Evolutionary conservation across 1,140 invertebrate genomes (phyloP), one percentile per base, ranked within the genome.

Genomic region (Ericerus pela): DNA sequence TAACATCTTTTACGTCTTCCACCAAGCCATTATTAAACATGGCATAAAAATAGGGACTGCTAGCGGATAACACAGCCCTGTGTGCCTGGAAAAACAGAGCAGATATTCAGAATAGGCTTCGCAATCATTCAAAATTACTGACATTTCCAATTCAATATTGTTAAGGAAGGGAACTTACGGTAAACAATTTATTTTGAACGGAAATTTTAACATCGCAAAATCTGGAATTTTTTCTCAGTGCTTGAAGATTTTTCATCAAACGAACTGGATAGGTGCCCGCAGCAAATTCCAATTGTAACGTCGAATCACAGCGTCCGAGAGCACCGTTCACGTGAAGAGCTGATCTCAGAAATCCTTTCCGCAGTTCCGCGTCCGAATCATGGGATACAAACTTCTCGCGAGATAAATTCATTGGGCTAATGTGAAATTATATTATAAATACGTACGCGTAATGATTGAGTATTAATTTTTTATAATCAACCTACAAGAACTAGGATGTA

Each of bases 21-120:
- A 82, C 72, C 60, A 90, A 74, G 18, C 84, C 86, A 33, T 80
- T 79, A 54, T 82, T 85, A 62, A 96, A 96, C 91, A 96, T 95
- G 53, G 90, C 91, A 72, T 91, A 82, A 69, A 96, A 96, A 69
- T 96, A 97, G 54, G 88, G 86, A 72, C 92, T 91, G 54, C 83
- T 85, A 2, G 92, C 88, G 59, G 91, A 87, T 51, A 97, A 70
- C 12, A 97, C 82, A 3, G 88, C 85, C 61, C 87, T 75, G 69
- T 96, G 94, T 26, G 86, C 92, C 76, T 87, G 72, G 55, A 82
- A 79, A 43, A 52, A 53, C n/a, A n/a, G n/a, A n/a, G n/a, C n/a
- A n/a, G n/a, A n/a, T n/a, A n/a, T n/a, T n/a, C n/a, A n/a, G n/a
- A n/a, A n/a, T n/a, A n/a, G n/a, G n/a, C 16, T 22, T 47, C 20